phyloP scores from a whole-genome alignment of 2,113 vertebrate species.

The Chlamydotis undulata region DNA sequence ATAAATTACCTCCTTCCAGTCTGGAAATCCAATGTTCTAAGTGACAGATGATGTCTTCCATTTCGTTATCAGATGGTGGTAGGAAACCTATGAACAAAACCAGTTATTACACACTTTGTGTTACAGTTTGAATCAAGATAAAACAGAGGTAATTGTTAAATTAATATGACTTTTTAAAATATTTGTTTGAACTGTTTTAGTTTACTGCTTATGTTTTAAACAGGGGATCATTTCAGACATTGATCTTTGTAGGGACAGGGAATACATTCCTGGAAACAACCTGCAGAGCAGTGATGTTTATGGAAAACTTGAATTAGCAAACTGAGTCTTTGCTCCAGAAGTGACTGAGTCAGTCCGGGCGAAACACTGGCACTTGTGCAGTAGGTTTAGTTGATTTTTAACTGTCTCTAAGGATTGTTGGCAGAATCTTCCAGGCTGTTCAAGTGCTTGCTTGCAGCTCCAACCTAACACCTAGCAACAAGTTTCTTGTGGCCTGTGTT shows the following conservation, averaged over 20 bases:
- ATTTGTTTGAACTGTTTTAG: background rate
- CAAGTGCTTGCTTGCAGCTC: background rate
- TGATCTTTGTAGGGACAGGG: background rate
- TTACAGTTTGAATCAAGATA: background rate
- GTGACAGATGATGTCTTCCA: rapidly evolving
- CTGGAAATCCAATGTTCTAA: background rate
- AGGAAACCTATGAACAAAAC: background rate
- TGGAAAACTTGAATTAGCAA: background rate
- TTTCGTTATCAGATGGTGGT: rapidly evolving
- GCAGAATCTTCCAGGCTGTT: background rate
- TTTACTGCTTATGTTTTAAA: background rate
- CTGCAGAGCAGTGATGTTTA: background rate
- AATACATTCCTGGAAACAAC: background rate
- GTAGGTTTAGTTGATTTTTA: background rate
- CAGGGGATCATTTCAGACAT: background rate
- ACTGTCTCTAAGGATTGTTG: background rate
- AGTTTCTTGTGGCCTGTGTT: background rate
- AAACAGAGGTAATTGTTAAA: background rate
- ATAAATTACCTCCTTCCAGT: constrained; percentile 36
- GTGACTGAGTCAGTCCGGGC: background rate
- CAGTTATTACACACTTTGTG: background rate
- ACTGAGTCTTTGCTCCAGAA: background rate
- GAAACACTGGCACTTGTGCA: background rate
- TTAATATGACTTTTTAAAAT: rapidly evolving
- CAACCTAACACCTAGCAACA: background rate